A percentile compares a stretch with the other conserved stretches of the same genome.
phyloP scores from a whole-genome alignment of 2,888 invertebrate species.

The Mallateleia sp. region DNA sequence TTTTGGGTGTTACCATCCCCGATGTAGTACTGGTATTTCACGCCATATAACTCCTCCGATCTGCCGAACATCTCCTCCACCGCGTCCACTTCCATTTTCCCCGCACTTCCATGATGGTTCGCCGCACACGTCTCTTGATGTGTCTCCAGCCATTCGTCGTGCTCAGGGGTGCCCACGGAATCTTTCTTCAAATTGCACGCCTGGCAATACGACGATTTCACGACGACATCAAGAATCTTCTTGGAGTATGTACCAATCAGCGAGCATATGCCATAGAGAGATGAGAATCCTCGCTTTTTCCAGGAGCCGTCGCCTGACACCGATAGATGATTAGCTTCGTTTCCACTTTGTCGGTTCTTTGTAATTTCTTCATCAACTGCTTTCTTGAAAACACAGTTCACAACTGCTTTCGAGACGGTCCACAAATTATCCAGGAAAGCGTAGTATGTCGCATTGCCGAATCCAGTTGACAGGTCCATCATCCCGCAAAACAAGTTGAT shows the following conservation, averaged over 20 bases:
- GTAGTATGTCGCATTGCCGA: constrained; percentile 49
- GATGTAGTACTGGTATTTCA: constrained; percentile 53
- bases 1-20: constrained; percentile 21
- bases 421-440: constrained; percentile 33
- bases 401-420: constrained; percentile 35
- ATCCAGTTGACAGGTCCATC: constrained; percentile 71
- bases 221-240: constrained; percentile 1
- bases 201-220: constrained; percentile 42
- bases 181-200: constrained; percentile 18
- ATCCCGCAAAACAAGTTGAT: constrained; percentile 79
- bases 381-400: constrained; percentile 25
- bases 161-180: constrained; percentile 28
- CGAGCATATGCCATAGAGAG: background rate
- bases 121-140: constrained; percentile 33
- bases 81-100: constrained; percentile 54
- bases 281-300: constrained; percentile 19
- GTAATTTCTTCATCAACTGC: constrained; percentile 54
- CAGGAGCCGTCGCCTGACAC: constrained; percentile 23
- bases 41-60: constrained; percentile 26
- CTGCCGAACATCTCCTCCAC: constrained; percentile 25
- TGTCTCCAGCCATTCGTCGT: constrained; percentile 46
- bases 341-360: constrained; percentile 40
- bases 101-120: constrained; percentile 63
- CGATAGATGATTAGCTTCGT: constrained; percentile 4
- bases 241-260: constrained; percentile 16